phyloP scores from a whole-genome alignment of 2,797 vertebrate species.

The Melanotaenia parkinsoni region DNA sequence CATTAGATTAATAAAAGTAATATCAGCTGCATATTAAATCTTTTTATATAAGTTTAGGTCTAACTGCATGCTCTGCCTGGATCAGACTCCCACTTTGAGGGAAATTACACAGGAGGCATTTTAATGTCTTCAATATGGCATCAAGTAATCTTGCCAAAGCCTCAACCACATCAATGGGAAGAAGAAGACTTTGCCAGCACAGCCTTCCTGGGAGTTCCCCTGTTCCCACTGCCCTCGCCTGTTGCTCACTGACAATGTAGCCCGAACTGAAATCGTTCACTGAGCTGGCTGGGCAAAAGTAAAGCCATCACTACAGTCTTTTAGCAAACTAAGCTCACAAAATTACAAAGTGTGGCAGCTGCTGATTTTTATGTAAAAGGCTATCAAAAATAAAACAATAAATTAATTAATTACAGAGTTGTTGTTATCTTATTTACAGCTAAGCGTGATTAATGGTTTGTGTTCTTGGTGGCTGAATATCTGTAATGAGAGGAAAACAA shows the following conservation, averaged over 20 bases:
- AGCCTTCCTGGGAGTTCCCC: conserved; percentile 22
- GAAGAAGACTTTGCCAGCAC: conserved; percentile 7
- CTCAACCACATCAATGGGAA: conserved; percentile 32
- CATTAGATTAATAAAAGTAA: not conserved
- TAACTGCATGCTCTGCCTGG: not conserved
- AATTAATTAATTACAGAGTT: not conserved
- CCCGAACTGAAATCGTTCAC: conserved; percentile 9
- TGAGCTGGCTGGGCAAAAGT: not conserved
- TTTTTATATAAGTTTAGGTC: not conserved
- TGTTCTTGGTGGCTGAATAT: not conserved
- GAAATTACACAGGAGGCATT: conserved; percentile 33
- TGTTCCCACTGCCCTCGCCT: conserved; percentile 38
- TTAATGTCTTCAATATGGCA: conserved; percentile 54
- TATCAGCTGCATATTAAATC: not conserved
- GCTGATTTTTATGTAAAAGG: not conserved
- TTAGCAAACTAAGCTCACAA: not conserved
- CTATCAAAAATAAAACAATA: not conserved
- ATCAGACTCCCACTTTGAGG: conserved; percentile 21
- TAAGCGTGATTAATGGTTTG: not conserved
- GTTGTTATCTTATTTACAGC: not conserved
- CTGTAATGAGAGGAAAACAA: not conserved
- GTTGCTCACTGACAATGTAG: conserved; percentile 9
- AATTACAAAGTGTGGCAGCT: not conserved
- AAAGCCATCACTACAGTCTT: not conserved
- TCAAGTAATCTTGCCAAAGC: conserved; percentile 34